phyloP scores from a whole-genome alignment of 2,113 vertebrate species.

The Ascaphus truei region DNA sequence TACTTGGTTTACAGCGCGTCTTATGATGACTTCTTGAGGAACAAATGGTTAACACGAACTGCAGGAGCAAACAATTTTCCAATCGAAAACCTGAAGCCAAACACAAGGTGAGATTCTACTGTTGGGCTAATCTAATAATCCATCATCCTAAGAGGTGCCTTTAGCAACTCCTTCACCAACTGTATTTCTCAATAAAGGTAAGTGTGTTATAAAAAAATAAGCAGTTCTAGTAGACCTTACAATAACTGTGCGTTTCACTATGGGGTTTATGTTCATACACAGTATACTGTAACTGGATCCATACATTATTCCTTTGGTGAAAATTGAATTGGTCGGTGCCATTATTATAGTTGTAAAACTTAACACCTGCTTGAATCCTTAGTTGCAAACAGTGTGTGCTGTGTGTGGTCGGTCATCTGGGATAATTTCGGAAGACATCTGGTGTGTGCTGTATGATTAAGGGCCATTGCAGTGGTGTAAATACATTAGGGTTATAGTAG shows the following conservation, averaged over 20 bases:
- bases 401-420: neutral
- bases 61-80: slow-evolving; percentile 79
- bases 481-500: neutral
- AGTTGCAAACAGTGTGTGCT: neutral
- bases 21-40: slow-evolving; percentile 91
- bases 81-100: slow-evolving; percentile 96
- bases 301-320: no score
- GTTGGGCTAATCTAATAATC: no score
- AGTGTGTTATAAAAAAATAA: no score
- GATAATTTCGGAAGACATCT: neutral
- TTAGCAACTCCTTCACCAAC: no score
- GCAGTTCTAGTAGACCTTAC: no score
- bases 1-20: slow-evolving; percentile 95
- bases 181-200: no score
- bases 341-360: neutral
- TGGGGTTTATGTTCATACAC: no score
- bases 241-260: no score
- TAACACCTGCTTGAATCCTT: neutral
- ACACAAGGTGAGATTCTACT: slow-evolving; percentile 74
- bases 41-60: slow-evolving; percentile 82
- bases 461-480: neutral
- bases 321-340: neutral
- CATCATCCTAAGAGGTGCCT: no score
- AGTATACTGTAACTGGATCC: no score
- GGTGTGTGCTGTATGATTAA: neutral